Percentiles rank a stretch among this genome's conserved stretches.
Conservation (phyloP, 2,113 vertebrate genomes). For the Nothocercus julius region DNA sequence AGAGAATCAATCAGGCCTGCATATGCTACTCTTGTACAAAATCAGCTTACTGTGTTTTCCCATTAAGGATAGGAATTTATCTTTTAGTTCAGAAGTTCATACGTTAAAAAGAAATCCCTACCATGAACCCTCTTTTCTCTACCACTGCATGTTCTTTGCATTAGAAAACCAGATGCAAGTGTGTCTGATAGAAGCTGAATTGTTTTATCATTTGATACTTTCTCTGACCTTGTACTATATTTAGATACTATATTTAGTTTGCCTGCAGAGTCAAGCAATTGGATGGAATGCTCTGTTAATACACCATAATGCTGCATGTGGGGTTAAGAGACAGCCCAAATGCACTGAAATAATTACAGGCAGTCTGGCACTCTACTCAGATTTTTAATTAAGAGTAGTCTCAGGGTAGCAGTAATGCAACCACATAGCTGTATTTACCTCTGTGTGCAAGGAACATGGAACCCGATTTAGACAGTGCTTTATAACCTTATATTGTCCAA, state of each 20-base stretch:
- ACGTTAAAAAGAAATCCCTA: not conserved
- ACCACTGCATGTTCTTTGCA: not conserved
- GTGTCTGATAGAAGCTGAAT: not conserved
- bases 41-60: not conserved
- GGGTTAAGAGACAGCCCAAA: conserved; percentile 8
- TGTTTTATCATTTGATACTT: not conserved
- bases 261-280: not conserved
- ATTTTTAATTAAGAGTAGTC: conserved; percentile 49
- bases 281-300: not conserved
- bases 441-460: not conserved
- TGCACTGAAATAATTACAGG: conserved; percentile 20
- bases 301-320: not conserved
- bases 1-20: not conserved
- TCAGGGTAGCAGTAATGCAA: conserved; percentile 24
- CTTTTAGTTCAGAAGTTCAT: not conserved
- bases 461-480: not conserved
- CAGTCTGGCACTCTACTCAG: not conserved
- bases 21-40: not conserved
- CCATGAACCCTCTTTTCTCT: not conserved
- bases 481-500: not conserved
- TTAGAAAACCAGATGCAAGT: not conserved
- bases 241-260: not conserved
- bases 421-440: conserved; percentile 52
- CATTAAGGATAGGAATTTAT: not conserved
- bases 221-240: not conserved